Evolutionary conservation across 2,888 invertebrate species (phyloP).

Genomic region (Hirtodrosophila histrioides): DNA sequence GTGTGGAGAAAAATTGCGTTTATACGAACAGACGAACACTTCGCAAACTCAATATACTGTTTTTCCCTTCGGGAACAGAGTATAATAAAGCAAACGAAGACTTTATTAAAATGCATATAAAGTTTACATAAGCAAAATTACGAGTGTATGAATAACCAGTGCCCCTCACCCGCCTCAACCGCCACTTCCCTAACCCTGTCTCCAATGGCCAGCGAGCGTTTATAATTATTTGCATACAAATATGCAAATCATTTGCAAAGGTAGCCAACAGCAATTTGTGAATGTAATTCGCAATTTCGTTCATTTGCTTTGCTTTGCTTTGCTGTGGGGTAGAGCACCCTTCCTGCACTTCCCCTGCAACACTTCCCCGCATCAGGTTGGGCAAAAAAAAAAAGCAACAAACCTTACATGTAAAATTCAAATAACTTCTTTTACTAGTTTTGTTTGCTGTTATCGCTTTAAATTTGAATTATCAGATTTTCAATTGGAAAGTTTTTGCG

Average conservation of each 20-base stretch:
- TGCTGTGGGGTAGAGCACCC: slow-evolving; percentile 3
- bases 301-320: slow-evolving; percentile 35
- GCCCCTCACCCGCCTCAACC: no score
- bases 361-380: neutral
- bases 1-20: no score
- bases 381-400: no score
- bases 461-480: no score
- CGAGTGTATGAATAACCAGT: neutral
- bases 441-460: no score
- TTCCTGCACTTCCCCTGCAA: neutral
- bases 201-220: slow-evolving; percentile 22
- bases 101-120: slow-evolving; percentile 52
- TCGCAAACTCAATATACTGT: no score
- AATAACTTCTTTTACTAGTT: no score
- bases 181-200: neutral
- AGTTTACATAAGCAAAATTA: slow-evolving; percentile 46
- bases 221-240: slow-evolving; percentile 66
- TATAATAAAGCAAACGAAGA: slow-evolving; percentile 60
- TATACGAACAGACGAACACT: no score
- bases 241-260: slow-evolving; percentile 47
- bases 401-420: no score
- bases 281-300: slow-evolving; percentile 27
- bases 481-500: no score
- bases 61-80: no score
- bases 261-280: slow-evolving; percentile 26